Conservation (phyloP, 1,140 invertebrate genomes). For the Cephus cinctus region DNA sequence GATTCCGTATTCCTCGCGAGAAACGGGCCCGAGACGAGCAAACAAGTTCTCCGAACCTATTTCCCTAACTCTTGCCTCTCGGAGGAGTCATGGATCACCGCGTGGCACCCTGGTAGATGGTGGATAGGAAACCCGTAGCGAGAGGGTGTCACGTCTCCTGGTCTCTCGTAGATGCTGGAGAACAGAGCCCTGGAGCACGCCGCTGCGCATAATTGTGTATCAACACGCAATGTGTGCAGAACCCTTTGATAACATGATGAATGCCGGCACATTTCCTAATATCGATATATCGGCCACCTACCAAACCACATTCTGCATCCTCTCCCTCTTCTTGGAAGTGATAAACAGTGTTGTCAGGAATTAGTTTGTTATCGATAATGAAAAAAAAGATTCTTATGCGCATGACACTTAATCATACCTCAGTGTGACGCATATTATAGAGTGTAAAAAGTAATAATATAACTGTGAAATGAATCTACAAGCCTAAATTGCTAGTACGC, state of each 20-base stretch:
- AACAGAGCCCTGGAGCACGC: slow-evolving; percentile 24
- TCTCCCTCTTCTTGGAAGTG: too few species aligned
- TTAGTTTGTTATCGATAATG: too few species aligned
- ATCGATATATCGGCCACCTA: too few species aligned
- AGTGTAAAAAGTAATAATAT: too few species aligned
- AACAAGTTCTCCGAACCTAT: slow-evolving; percentile 56
- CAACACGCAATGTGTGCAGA: slow-evolving; percentile 48
- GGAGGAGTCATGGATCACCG: slow-evolving; percentile 55
- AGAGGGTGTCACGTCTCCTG: slow-evolving; percentile 32
- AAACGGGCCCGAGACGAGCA: slow-evolving; percentile 36
- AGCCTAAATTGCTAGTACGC: too few species aligned
- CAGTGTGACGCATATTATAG: too few species aligned
- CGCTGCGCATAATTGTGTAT: slow-evolving; percentile 56
- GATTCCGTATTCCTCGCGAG: slow-evolving; percentile 49
- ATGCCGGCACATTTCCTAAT: slow-evolving; percentile 31
- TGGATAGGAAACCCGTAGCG: slow-evolving; percentile 10
- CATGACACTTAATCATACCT: too few species aligned
- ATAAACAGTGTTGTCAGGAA: too few species aligned
- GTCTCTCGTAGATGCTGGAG: slow-evolving; percentile 31
- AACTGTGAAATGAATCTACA: too few species aligned
- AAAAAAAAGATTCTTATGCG: too few species aligned
- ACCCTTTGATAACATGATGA: slow-evolving; percentile 54
- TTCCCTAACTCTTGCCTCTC: slow-evolving; percentile 53
- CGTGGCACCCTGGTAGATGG: slow-evolving; percentile 37
- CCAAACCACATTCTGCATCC: too few species aligned